Base-by-base conservation (phyloP, 1,140 invertebrate species). In the Rhopalosiphum padi region DNA sequence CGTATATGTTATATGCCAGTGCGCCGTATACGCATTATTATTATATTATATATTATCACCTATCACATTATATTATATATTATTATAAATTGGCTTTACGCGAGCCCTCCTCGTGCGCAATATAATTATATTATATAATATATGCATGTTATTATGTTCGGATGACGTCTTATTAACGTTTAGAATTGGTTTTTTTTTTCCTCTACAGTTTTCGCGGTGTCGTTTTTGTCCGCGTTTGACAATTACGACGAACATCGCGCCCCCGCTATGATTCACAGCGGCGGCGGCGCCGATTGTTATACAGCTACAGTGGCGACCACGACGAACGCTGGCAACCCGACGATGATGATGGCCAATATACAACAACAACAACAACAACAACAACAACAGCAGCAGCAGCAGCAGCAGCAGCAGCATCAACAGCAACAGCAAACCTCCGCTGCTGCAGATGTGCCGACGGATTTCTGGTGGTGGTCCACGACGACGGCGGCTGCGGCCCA, bases 381-480 rank as follows among this genome's bases (percentile, higher is more conserved):
- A 6, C 85, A 87, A 48, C 85, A 86, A n/a, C 25, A 48, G 6
- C 82, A 41, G 0, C 41, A n/a, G 2, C 88, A 60, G 0, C 88
- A 37, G 21, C 87, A n/a, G 23, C 85, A 48, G 6, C 46, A 35
- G 46, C 30, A n/a, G 21, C 87, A 88, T 1, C 87, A 48, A 6
- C 30, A 51, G 43, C 86, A 48, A 48, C 86, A 88, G 35, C 51
- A 60, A 90, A 23, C 35, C 9, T 1, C 8, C 46, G 46, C 41
- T 37, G 8, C 21, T 41, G 60, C 60, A n/a, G n/a, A n/a, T 18
- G 15, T n/a, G 30, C 60, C 91, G 9, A n/a, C 46, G 11, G 77
- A 83, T 43, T 51, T 83, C 23, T 93, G 91, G 91, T 93, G 91
- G 91, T 85, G 77, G 77, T 25, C 91, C 1, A 8, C 82, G 0